These are phyloP conservation scores for Pyrochroa serraticornis DNA, from an alignment of 2,888 invertebrate species.

Conservation along the genomic window DNA sequence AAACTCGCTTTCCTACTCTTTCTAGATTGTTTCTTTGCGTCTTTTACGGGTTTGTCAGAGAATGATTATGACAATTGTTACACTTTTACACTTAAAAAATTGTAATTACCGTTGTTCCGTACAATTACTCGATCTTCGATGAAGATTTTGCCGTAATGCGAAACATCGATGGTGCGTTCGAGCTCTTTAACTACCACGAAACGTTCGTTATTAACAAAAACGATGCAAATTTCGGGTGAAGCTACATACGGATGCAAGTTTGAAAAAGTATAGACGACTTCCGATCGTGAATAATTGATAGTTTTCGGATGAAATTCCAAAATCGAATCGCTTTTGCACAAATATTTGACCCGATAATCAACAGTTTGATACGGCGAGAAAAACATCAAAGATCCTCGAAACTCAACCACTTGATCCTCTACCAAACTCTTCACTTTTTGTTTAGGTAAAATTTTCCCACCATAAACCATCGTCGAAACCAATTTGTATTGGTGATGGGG, in stretches of 20 bases:
- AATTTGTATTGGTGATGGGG: neutral
- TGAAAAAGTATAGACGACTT: constrained; percentile 1
- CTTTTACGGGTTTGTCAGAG: no score
- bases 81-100: no score
- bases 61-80: no score
- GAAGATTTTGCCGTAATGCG: constrained; percentile 40
- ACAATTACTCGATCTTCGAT: constrained; percentile 37
- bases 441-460: constrained; percentile 6
- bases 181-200: constrained; percentile 34
- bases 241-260: neutral
- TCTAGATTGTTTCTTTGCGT: no score
- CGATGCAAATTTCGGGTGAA: constrained; percentile 13
- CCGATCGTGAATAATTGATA: no score
- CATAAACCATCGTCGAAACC: constrained; percentile 1
- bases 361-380: constrained; percentile 38
- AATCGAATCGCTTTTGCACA: constrained; percentile 10
- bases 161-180: constrained; percentile 39
- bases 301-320: constrained; percentile 7
- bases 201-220: constrained; percentile 31
- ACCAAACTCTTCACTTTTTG: constrained; percentile 12
- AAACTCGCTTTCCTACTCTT: no score
- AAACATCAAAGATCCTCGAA: constrained; percentile 34
- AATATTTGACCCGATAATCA: constrained; percentile 16
- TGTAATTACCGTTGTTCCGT: constrained; percentile 26
- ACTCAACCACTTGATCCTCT: constrained; percentile 28